Evolutionary conservation across 2,797 vertebrate genomes (phyloP).

Genomic region (Anniella stebbinsi): DNA sequence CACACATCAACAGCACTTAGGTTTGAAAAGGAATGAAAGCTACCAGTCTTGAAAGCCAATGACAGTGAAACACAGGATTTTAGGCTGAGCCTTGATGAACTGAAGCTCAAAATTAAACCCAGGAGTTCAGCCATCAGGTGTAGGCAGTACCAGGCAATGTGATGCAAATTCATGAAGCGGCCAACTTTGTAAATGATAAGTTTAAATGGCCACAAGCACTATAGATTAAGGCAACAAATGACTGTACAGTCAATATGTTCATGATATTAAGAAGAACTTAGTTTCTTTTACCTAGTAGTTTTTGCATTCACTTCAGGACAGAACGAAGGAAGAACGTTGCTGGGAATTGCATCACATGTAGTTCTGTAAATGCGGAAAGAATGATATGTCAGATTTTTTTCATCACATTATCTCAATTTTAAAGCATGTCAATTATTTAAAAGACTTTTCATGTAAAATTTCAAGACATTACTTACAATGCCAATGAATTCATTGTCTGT

Average conservation of each 20-base stretch:
- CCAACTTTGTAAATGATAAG: not conserved
- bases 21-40: not conserved
- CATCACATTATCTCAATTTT: not conserved
- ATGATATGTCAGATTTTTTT: constrained; percentile 1
- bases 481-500: constrained; percentile 15
- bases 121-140: not conserved
- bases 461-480: constrained; percentile 35
- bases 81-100: not conserved
- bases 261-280: not conserved
- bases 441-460: constrained; percentile 29
- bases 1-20: not conserved
- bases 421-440: constrained; percentile 4
- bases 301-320: constrained; percentile 58
- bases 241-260: not conserved
- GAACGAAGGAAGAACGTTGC: constrained; percentile 39
- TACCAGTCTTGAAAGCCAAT: not conserved
- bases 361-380: constrained; percentile 58
- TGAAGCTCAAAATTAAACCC: not conserved
- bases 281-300: constrained; percentile 70
- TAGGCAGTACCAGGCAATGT: not conserved
- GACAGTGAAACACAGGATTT: not conserved
- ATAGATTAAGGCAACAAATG: not conserved
- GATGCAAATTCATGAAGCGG: not conserved
- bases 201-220: not conserved
- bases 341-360: constrained; percentile 45